These are phyloP conservation scores for Drosophila murphyi DNA, from an alignment of 1,140 invertebrate species.

Conservation along the genomic window DNA sequence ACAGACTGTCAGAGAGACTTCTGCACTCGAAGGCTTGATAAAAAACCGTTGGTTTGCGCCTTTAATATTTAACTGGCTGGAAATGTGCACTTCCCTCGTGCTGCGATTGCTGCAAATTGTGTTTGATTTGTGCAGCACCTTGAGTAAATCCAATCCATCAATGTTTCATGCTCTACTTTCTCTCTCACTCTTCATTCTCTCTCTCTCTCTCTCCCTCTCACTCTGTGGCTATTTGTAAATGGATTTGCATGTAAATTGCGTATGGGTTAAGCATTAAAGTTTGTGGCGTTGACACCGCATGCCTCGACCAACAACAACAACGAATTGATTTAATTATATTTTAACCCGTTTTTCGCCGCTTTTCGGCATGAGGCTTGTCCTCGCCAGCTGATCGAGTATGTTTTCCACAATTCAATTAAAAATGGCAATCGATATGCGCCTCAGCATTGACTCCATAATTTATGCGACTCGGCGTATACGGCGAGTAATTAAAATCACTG, in stretches of 20 bases:
- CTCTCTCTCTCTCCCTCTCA: no score
- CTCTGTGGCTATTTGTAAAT: not conserved
- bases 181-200: not conserved
- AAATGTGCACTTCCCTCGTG: slow-evolving; percentile 14
- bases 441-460: slow-evolving; percentile 59
- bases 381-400: not conserved
- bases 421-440: slow-evolving; percentile 71
- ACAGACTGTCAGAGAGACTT: slow-evolving; percentile 52
- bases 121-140: not conserved
- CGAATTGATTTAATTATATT: slow-evolving; percentile 79
- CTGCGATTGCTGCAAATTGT: slow-evolving; percentile 1
- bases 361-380: slow-evolving; percentile 16
- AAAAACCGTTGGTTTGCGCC: slow-evolving; percentile 16
- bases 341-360: slow-evolving; percentile 29
- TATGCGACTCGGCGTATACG: slow-evolving; percentile 43
- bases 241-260: slow-evolving; percentile 42
- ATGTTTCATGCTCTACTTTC: not conserved
- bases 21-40: slow-evolving; percentile 4
- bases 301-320: slow-evolving; percentile 48
- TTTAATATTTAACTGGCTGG: slow-evolving; percentile 37
- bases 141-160: not conserved
- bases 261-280: slow-evolving; percentile 17
- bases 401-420: slow-evolving; percentile 65
- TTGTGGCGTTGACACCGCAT: slow-evolving; percentile 27
- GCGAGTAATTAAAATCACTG: slow-evolving; percentile 18